Conservation (phyloP, 2,888 invertebrate species). For the Ganaspis brasiliensis region DNA sequence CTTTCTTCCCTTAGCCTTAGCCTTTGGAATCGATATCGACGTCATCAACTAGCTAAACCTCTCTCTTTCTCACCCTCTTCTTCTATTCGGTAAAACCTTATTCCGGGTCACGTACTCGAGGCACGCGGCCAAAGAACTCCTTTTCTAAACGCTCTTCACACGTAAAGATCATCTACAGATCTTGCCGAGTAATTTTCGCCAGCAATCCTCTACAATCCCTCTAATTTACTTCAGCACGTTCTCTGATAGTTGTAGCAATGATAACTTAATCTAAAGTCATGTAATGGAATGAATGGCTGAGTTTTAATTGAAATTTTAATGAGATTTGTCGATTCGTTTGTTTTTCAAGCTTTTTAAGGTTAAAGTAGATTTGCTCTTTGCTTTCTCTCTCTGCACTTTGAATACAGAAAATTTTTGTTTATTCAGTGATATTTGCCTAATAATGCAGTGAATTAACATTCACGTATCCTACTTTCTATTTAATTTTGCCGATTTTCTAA, state of each 20-base stretch:
- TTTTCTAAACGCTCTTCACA: conserved; percentile 53
- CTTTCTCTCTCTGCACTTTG: no score
- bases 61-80: conserved; percentile 55
- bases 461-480: no score
- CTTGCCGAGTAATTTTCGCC: conserved; percentile 53
- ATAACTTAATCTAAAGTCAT: conserved; percentile 31
- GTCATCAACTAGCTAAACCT: conserved; percentile 68
- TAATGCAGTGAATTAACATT: no score
- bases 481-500: no score
- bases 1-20: conserved; percentile 63
- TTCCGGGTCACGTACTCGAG: conserved; percentile 56
- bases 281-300: conserved; percentile 25
- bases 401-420: no score
- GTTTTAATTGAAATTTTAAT: conserved; percentile 23
- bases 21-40: conserved; percentile 73
- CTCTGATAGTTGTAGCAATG: not conserved
- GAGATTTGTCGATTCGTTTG: not conserved
- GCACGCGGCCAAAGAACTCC: conserved; percentile 68
- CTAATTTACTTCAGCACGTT: conserved; percentile 15
- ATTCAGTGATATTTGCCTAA: no score
- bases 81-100: conserved; percentile 51
- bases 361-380: no score
- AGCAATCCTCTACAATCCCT: conserved; percentile 29
- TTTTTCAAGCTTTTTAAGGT: not conserved
- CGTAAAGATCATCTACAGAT: conserved; percentile 33